A percentile compares a stretch with the other conserved stretches of the same genome.
These are phyloP conservation scores for Acestrorhynchus altus DNA, from an alignment of 2,797 vertebrate genomes.

Conservation along the genomic window DNA sequence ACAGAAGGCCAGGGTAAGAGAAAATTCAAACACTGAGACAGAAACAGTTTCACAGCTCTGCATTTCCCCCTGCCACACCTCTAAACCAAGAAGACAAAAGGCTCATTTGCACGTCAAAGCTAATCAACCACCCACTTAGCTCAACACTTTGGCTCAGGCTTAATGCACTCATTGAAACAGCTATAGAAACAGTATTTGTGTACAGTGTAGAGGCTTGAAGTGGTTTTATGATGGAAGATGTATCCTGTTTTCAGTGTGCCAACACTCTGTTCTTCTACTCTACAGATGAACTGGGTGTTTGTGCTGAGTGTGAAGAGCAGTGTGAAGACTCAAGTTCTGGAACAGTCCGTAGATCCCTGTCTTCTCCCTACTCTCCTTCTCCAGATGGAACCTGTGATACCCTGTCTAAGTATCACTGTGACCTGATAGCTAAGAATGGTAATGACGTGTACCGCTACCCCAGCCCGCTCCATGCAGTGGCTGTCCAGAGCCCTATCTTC, in stretches of 20 bases:
- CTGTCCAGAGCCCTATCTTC: conserved; percentile 88
- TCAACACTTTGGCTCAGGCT: conserved; percentile 29
- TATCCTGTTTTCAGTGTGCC: conserved; percentile 25
- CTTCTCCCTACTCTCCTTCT: conserved; percentile 80
- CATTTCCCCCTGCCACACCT: conserved; percentile 56
- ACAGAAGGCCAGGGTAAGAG: conserved; percentile 43
- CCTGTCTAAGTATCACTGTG: conserved; percentile 86
- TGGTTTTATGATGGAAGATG: conserved; percentile 30
- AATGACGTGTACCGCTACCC: conserved; percentile 88
- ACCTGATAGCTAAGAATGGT: conserved; percentile 86
- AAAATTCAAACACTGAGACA: conserved; percentile 43
- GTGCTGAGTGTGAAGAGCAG: conserved; percentile 83
- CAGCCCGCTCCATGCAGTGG: conserved; percentile 89
- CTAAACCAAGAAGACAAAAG: conserved; percentile 60
- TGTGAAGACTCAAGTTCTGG: conserved; percentile 77
- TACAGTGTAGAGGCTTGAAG: neutral
- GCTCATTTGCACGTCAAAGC: conserved; percentile 63
- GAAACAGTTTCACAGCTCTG: conserved; percentile 53
- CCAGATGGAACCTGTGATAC: conserved; percentile 79
- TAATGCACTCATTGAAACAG: conserved; percentile 33
- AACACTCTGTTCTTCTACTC: conserved; percentile 37
- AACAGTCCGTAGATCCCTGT: conserved; percentile 76
- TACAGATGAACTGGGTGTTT: conserved; percentile 84
- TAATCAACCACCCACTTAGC: conserved; percentile 50
- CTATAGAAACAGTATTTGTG: neutral